Percentiles rank a stretch among this genome's conserved stretches.
These are phyloP conservation scores for Rhogogaster chlorosoma DNA, from an alignment of 2,888 invertebrate species.

Conservation along the genomic window DNA sequence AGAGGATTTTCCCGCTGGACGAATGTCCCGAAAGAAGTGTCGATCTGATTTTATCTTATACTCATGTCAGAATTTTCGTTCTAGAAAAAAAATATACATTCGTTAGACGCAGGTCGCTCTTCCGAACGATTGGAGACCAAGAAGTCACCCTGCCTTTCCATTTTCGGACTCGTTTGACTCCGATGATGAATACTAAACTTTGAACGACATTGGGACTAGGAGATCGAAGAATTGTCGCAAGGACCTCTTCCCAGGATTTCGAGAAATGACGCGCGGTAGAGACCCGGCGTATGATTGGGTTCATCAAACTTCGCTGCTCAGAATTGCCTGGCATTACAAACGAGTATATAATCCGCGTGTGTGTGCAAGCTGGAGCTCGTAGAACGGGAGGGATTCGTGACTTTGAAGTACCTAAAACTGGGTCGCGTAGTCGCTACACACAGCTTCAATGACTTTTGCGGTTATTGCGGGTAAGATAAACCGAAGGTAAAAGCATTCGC, in stretches of 20 bases:
- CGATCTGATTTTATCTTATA: no score
- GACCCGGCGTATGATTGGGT: constrained; percentile 12
- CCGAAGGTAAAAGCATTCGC: background rate
- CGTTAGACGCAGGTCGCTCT: no score
- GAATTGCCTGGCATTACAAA: background rate
- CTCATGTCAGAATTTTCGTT: no score
- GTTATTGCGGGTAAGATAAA: constrained; percentile 33
- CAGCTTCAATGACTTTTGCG: constrained; percentile 34
- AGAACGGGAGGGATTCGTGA: constrained; percentile 4
- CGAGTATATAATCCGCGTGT: background rate
- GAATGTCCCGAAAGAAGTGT: no score
- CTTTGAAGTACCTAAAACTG: constrained; percentile 22
- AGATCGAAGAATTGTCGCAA: constrained; percentile 6
- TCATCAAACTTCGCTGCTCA: background rate
- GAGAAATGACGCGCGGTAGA: background rate
- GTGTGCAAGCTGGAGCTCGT: background rate
- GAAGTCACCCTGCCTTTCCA: background rate
- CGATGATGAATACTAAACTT: background rate
- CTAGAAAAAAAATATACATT: no score
- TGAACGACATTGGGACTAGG: background rate
- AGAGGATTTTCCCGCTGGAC: background rate
- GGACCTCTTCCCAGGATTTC: background rate
- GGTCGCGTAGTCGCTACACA: constrained; percentile 18
- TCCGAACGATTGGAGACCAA: no score
- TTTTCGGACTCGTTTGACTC: background rate